Evolutionary conservation across 2,888 invertebrate species (phyloP).

Genomic region (Amphipyra berbera): DNA sequence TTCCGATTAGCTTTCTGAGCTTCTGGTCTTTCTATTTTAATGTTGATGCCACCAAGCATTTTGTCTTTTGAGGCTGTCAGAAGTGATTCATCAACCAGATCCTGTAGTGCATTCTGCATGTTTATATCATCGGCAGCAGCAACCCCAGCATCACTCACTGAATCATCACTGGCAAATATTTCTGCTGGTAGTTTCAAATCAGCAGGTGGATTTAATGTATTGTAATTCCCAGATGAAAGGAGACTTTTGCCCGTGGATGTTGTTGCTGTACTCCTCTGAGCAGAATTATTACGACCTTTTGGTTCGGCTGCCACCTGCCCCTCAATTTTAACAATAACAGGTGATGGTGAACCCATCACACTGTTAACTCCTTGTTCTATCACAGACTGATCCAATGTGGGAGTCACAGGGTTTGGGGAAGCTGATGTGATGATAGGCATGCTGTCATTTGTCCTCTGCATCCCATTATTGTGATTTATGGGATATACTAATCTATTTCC

Average conservation of each 20-base stretch:
- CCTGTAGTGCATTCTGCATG: conserved; percentile 70
- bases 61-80: conserved; percentile 74
- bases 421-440: conserved; percentile 71
- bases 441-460: conserved; percentile 61
- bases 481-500: conserved; percentile 70
- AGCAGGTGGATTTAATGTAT: conserved; percentile 78
- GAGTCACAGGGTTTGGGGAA: conserved; percentile 64
- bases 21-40: conserved; percentile 79
- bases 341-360: conserved; percentile 61
- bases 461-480: conserved; percentile 59
- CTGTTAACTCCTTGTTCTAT: conserved; percentile 65
- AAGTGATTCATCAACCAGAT: conserved; percentile 65
- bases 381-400: conserved; percentile 61
- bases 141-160: conserved; percentile 80
- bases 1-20: conserved; percentile 68
- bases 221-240: conserved; percentile 72
- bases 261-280: conserved; percentile 36
- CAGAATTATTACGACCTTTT: conserved; percentile 29
- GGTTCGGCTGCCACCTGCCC: conserved; percentile 16
- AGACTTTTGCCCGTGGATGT: conserved; percentile 64
- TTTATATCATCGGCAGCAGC: conserved; percentile 71
- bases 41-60: conserved; percentile 84
- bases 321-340: conserved; percentile 61
- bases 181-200: conserved; percentile 86
- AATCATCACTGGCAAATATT: conserved; percentile 88